Evolutionary conservation across 2,888 invertebrate species (phyloP).

Genomic region (Orgyia antiqua): DNA sequence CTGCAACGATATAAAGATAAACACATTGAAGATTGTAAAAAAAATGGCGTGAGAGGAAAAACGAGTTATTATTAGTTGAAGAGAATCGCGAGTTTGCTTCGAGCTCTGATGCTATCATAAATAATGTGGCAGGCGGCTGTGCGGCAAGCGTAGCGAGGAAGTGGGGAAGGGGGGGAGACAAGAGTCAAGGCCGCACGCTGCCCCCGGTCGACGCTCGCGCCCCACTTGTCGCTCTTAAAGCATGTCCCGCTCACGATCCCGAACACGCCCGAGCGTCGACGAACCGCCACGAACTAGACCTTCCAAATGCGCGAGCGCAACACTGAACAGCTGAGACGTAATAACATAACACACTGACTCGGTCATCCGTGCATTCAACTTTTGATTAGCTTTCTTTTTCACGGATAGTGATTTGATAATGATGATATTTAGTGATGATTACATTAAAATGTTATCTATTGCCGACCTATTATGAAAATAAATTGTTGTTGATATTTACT

Average conservation of each 20-base stretch:
- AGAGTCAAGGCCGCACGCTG: constrained; percentile 87
- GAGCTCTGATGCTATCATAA: constrained; percentile 75
- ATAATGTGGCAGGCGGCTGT: constrained; percentile 71
- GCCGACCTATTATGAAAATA: not conserved
- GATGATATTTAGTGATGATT: constrained; percentile 23
- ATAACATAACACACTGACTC: constrained; percentile 78
- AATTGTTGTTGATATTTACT: not conserved
- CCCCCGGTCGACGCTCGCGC: constrained; percentile 87
- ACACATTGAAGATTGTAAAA: no score
- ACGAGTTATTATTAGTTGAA: constrained; percentile 74
- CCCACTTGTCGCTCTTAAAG: constrained; percentile 64
- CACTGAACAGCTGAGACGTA: constrained; percentile 74
- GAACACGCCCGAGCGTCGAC: constrained; percentile 49
- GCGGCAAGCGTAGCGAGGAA: constrained; percentile 39
- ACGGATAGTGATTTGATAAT: constrained; percentile 53
- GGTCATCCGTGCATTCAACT: constrained; percentile 79
- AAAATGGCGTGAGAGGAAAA: constrained; percentile 75
- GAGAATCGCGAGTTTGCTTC: constrained; percentile 71
- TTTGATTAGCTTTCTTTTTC: constrained; percentile 76
- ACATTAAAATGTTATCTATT: not conserved
- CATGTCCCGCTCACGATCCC: constrained; percentile 53
- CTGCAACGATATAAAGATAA: no score
- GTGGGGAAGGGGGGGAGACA: constrained; percentile 44
- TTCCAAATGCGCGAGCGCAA: constrained; percentile 72
- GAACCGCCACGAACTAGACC: constrained; percentile 72